A percentile compares a stretch with the other conserved stretches of the same genome.
phyloP scores from a whole-genome alignment of 2,113 vertebrate genomes.

The Laticauda colubrina region DNA sequence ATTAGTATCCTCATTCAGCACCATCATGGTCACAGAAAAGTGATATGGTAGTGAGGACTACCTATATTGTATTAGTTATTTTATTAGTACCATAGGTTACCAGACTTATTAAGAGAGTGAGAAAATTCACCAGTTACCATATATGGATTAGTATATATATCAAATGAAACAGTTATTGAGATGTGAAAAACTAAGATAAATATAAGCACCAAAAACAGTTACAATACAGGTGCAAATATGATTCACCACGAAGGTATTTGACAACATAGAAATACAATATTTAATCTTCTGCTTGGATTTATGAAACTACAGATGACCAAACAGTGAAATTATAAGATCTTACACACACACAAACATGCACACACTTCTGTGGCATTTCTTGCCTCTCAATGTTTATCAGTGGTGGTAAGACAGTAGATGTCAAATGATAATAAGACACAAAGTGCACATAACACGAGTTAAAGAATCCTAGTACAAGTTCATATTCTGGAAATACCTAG shows the following conservation, averaged over 20 bases:
- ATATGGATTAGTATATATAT: not conserved
- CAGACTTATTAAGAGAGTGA: not conserved
- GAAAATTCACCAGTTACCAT: not conserved
- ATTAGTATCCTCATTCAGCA: not conserved
- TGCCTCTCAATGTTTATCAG: not conserved
- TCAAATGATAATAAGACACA: not conserved
- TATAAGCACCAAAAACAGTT: conserved; percentile 5
- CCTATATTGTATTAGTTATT: not conserved
- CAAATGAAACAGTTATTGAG: not conserved
- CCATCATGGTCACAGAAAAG: not conserved
- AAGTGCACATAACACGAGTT: not conserved
- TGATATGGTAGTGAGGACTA: not conserved
- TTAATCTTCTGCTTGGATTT: not conserved
- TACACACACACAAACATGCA: too few species aligned
- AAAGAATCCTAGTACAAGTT: not conserved
- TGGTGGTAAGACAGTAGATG: not conserved
- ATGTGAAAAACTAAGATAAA: not conserved
- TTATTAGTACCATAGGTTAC: not conserved
- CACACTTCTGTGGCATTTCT: not conserved
- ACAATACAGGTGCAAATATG: not conserved
- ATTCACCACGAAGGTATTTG: not conserved
- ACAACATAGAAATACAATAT: not conserved
- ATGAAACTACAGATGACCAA: not conserved
- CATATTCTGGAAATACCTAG: not conserved
- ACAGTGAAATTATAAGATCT: not conserved